Base-by-base conservation (phyloP, 2,888 invertebrate species). In the Eretmocerus hayati region DNA sequence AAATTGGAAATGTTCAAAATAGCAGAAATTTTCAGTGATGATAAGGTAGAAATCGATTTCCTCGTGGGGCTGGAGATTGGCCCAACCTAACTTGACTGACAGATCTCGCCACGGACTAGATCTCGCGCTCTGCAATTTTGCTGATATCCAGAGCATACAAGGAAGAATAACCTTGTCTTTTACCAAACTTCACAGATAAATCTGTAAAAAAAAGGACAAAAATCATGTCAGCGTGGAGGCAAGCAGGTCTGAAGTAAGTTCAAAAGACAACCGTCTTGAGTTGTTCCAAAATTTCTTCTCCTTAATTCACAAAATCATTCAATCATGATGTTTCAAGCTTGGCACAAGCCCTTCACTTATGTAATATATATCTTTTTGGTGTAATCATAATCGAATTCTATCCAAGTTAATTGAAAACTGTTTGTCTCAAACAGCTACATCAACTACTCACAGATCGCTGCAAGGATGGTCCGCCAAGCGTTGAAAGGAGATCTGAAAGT, bases 371-470 rank as follows among this genome's bases (percentile, higher is more conserved):
- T n/a, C n/a, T n/a, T n/a, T n/a, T n/a, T n/a, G n/a, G n/a, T n/a
- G n/a, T n/a, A n/a, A n/a, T n/a, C 23, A 19, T 2, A 20, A 22
- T 40, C 43, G 20, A 43, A 4, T 1, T 16, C 21, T 5, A 47
- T 40, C 15, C 22, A 37, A 15, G 32, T 43, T 49, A 48, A 48
- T 57, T 48, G 45, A 71, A 13, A 30, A 30, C 30, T 30, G 30
- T 9, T 30, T 30, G 8, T 30, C 15, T 33, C 15, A 9, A 6
- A 5, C 33, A 96, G 94, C 77, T 96, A 96, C 78, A 88, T 96
- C 73, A 90, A 91, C 76, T 96, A 89, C 74, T 96, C 95, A 50
- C 89, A 87, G 72, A 90, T 96, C 66, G 93, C 94, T 64, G 94
- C 95, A 19, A 82, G 79, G 64, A 75, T 89, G 45, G 74, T 95